phyloP scores from a whole-genome alignment of 1,140 invertebrate species.

The Pogonomyrmex barbatus region DNA sequence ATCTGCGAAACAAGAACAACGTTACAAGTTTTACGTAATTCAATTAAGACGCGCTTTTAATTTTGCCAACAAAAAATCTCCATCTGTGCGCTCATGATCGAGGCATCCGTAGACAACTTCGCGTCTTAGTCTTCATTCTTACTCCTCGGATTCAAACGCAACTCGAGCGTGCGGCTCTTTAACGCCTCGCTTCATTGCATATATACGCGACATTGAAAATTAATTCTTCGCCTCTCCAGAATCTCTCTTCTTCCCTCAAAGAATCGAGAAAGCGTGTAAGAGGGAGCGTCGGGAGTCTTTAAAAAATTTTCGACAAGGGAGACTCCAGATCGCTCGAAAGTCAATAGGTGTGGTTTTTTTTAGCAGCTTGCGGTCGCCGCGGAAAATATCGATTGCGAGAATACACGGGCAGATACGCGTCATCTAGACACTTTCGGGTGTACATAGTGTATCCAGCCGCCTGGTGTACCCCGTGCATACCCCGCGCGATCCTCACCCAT shows the following conservation, averaged over 20 bases:
- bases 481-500: neutral
- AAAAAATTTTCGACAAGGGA: neutral
- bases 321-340: neutral
- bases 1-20: neutral
- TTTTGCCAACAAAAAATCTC: neutral
- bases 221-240: neutral
- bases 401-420: slow-evolving; percentile 43
- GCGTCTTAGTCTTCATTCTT: neutral
- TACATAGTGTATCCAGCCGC: neutral
- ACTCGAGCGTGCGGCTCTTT: neutral
- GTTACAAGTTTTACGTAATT: neutral
- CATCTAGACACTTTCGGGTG: slow-evolving; percentile 38
- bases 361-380: slow-evolving; percentile 1
- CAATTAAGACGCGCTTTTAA: slow-evolving; percentile 15
- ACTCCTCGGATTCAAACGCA: neutral
- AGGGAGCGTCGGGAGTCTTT: neutral
- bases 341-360: neutral
- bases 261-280: neutral
- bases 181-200: neutral
- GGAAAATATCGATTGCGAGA: slow-evolving; percentile 56
- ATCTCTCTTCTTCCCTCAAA: neutral
- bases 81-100: neutral
- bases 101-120: neutral
- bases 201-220: neutral
- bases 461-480: neutral